A percentile compares a stretch with the other conserved stretches of the same genome.
phyloP scores from a whole-genome alignment of 2,113 vertebrate genomes.

The Perca flavescens region DNA sequence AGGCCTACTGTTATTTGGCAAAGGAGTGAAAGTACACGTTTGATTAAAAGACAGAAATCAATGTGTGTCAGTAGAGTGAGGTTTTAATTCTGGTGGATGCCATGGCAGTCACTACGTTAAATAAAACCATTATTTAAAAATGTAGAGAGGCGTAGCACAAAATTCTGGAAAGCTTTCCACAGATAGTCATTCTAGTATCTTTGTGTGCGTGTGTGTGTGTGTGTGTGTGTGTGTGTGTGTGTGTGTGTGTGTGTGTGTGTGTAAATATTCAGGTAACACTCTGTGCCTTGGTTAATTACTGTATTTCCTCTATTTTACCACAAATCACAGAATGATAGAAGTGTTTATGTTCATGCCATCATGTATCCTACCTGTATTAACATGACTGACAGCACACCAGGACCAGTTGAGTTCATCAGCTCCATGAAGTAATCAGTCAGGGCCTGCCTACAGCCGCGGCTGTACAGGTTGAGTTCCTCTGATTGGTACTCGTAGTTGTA shows the following conservation, averaged over 20 bases:
- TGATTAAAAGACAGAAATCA: constrained; percentile 43
- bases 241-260: too few relatives aligned
- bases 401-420: constrained; percentile 86
- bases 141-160: too few relatives aligned
- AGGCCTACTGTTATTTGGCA: constrained; percentile 18
- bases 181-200: too few relatives aligned
- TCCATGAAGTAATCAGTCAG: constrained; percentile 86
- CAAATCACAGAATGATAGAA: neutral
- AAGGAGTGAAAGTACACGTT: constrained; percentile 15
- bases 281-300: too few relatives aligned
- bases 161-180: too few relatives aligned
- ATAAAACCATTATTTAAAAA: constrained; percentile 10
- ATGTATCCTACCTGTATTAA: constrained; percentile 81
- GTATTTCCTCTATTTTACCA: too few relatives aligned
- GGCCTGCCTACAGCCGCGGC: constrained; percentile 84
- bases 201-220: neutral
- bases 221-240: too few relatives aligned
- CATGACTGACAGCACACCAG: constrained; percentile 82
- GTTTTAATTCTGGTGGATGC: neutral
- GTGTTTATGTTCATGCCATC: neutral
- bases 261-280: too few relatives aligned
- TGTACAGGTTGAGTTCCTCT: constrained; percentile 87
- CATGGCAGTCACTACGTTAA: constrained; percentile 12
- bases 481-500: constrained; percentile 85
- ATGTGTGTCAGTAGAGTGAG: constrained; percentile 1